A percentile compares a stretch with the other conserved stretches of the same genome.
phyloP scores from a whole-genome alignment of 2,888 invertebrate species.

The Scaptomyza parva region DNA sequence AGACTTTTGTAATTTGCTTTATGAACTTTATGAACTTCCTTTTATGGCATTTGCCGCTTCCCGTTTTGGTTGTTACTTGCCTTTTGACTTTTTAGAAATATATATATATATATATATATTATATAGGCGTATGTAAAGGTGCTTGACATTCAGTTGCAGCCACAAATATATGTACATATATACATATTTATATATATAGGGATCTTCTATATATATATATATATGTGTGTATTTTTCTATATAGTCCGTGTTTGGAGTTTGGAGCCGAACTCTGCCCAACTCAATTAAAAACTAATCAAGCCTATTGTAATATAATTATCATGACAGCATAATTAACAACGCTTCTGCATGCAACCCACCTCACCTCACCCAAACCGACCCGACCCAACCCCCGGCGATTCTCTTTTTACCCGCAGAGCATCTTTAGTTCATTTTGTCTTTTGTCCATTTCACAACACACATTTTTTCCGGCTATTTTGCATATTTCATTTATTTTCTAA shows the following conservation, averaged over 20 bases:
- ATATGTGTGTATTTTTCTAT: conserved; percentile 2
- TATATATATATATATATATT: conserved; percentile 10
- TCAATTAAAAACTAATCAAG: conserved; percentile 82
- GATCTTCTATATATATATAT: not conserved
- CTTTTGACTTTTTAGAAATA: conserved; percentile 1
- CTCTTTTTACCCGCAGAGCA: not conserved
- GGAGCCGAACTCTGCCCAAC: conserved; percentile 62
- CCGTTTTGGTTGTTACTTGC: conserved; percentile 25
- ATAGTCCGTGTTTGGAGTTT: conserved; percentile 34
- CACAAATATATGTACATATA: no score
- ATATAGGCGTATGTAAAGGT: no score
- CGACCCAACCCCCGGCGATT: no score
- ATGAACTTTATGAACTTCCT: conserved; percentile 76
- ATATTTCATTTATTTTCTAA: conserved; percentile 61
- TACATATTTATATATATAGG: not conserved
- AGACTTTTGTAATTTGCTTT: conserved; percentile 76
- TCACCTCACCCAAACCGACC: no score
- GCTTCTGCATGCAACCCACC: conserved; percentile 42
- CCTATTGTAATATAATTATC: conserved; percentile 81
- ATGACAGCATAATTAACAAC: conserved; percentile 78
- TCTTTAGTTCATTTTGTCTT: conserved; percentile 31
- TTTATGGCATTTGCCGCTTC: conserved; percentile 52
- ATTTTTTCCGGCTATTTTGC: conserved; percentile 49
- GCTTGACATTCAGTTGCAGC: no score
- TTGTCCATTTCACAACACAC: conserved; percentile 22